Evolutionary conservation across 1,140 invertebrate species (phyloP), one percentile per base, ranked within the genome.

Genomic region (Schmidtea mediterranea): DNA sequence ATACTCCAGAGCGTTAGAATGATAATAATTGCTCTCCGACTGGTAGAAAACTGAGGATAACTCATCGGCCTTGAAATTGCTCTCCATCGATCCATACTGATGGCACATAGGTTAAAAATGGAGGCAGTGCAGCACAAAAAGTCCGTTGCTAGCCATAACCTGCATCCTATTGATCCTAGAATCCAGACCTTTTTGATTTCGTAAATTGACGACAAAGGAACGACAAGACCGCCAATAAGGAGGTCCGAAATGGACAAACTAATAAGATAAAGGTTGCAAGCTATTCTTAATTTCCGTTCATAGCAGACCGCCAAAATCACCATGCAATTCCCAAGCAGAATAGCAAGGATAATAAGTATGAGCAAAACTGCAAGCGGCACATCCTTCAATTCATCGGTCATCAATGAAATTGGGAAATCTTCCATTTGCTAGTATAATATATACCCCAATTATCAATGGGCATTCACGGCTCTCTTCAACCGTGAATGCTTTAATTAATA

Each of bases 111-210:
- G 71, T 73, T 90, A 70, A 90, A 84, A 62, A 92, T 94, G 58
- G 83, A 90, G 57, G 83, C 89, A 24, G 86, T 94, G 56, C 82
- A 87, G 67, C 82, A 89, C 43, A 79, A 83, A 52, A 92, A 84
- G 68, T 92, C 86, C 76, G 83, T 82, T 13, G 82, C 83, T 61
- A 92, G 87, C 73, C 89, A 94, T 65, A 87, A 80, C 71, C 92
- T 82, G 65, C 86, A 92, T 22, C 86, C 73, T 55, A 82, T 75
- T 43, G 75, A 73, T 23, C 82, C 81, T 51, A 90, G 69, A 41
- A 75, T 74, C 86, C 86, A 90, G 32, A 55, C 37, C 23, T 38
- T 59, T 38, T 53, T 52, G 10, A 58, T 46, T 37, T 61, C 58
- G 45, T 59, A 54, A 26, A 59, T 48, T 26, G 57, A 50, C 48